Evolutionary conservation across 2,113 vertebrate genomes (phyloP).

Genomic region (Dinomys branickii): DNA sequence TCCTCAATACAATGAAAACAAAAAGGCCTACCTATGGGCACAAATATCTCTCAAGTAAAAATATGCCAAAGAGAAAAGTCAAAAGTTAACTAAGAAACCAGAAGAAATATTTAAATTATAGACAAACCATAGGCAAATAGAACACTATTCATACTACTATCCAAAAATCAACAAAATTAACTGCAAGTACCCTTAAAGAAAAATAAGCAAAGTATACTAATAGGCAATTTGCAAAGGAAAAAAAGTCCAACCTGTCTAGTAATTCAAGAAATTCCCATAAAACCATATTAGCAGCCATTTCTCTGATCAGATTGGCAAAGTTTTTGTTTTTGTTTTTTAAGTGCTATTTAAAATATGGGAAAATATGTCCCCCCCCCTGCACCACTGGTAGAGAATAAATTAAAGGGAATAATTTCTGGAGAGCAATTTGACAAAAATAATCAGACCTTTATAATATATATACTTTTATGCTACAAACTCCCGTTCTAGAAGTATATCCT

Average conservation of each 20-base stretch:
- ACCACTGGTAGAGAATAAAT: constrained; percentile 48
- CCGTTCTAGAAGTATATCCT: neutral
- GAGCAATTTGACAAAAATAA: constrained; percentile 44
- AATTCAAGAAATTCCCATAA: constrained; percentile 67
- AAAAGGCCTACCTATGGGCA: neutral
- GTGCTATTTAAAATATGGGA: neutral
- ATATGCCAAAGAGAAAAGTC: constrained; percentile 14
- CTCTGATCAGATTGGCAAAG: constrained; percentile 32
- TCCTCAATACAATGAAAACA: neutral
- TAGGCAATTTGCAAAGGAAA: constrained; percentile 29
- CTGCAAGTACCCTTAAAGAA: constrained; percentile 41
- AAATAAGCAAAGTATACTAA: constrained; percentile 50
- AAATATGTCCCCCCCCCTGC: neutral
- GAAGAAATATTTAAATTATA: constrained; percentile 40
- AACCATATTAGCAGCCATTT: constrained; percentile 28
- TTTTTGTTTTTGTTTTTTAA: neutral
- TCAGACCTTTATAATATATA: neutral
- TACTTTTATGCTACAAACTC: neutral
- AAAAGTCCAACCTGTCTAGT: neutral
- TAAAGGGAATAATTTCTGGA: neutral
- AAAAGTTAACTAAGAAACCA: constrained; percentile 44
- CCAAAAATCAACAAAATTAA: constrained; percentile 46
- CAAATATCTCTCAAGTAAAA: constrained; percentile 41
- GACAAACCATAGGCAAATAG: neutral
- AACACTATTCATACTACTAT: constrained; percentile 17